Conservation (phyloP, 1,140 invertebrate genomes). For the Panonychus citri region DNA sequence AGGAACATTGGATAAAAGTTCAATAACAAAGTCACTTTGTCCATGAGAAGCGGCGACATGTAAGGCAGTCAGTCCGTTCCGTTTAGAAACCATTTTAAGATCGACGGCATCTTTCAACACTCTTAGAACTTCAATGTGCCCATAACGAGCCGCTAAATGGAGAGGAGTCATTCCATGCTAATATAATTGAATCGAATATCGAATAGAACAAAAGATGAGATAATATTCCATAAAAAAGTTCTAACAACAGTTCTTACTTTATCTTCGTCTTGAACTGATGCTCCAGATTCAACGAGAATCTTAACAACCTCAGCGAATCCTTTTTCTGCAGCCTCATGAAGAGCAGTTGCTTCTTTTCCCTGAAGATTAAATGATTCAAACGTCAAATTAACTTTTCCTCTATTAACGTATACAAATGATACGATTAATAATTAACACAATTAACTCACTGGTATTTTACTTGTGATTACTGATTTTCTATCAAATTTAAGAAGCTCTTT, state of each 20-base stretch:
- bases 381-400: too few species aligned
- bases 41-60: slow-evolving; percentile 95
- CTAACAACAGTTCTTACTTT: too few species aligned
- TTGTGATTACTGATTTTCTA: slow-evolving; percentile 71
- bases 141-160: slow-evolving; percentile 87
- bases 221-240: not conserved
- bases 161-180: slow-evolving; percentile 19
- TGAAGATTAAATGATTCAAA: slow-evolving; percentile 23
- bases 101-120: slow-evolving; percentile 50
- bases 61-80: slow-evolving; percentile 62
- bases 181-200: not conserved
- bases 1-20: slow-evolving; percentile 70
- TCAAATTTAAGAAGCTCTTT: slow-evolving; percentile 98
- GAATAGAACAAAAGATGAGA: not conserved
- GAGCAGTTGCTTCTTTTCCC: slow-evolving; percentile 76
- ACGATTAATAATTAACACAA: not conserved
- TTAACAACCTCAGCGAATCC: slow-evolving; percentile 82
- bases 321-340: slow-evolving; percentile 88
- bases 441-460: slow-evolving; percentile 21
- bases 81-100: slow-evolving; percentile 23
- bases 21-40: slow-evolving; percentile 88
- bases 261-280: slow-evolving; percentile 87
- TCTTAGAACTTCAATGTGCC: slow-evolving; percentile 76
- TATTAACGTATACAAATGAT: too few species aligned
- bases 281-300: slow-evolving; percentile 67